Evolutionary conservation across 2,113 vertebrate genomes (phyloP).

Genomic region (Garra rufa): DNA sequence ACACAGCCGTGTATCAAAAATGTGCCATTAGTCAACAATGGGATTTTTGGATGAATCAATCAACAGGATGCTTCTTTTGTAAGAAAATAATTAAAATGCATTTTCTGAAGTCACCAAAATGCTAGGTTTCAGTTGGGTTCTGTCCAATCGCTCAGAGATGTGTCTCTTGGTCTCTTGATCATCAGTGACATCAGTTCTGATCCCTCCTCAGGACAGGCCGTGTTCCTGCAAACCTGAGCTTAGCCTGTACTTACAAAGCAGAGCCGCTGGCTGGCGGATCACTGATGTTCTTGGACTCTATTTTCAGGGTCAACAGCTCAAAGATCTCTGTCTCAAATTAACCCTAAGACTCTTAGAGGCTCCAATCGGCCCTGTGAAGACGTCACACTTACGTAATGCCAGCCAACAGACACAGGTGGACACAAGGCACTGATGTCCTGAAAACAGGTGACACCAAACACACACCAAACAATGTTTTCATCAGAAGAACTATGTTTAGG

Average conservation of each 20-base stretch:
- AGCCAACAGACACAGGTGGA: slow-evolving; percentile 21
- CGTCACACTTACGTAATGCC: slow-evolving; percentile 62
- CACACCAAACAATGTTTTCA: background rate
- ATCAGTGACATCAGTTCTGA: slow-evolving; percentile 27
- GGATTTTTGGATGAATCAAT: background rate
- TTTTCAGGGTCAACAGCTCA: slow-evolving; percentile 57
- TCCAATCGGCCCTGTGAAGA: too few species aligned
- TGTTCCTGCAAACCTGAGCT: slow-evolving; percentile 38
- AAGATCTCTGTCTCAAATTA: slow-evolving; percentile 68
- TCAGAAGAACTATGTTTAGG: background rate
- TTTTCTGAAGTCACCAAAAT: too few species aligned
- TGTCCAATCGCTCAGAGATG: background rate
- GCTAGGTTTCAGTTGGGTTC: too few species aligned
- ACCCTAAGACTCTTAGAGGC: slow-evolving; percentile 75
- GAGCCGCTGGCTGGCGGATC: slow-evolving; percentile 40
- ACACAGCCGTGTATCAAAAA: slow-evolving; percentile 4
- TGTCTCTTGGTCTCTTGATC: background rate
- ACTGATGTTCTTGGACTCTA: slow-evolving; percentile 56
- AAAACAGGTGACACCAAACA: slow-evolving; percentile 14
- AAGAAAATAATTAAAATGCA: background rate
- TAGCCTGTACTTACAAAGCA: slow-evolving; percentile 34
- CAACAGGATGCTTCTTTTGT: background rate
- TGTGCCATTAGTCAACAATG: background rate
- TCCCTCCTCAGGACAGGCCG: slow-evolving; percentile 7
- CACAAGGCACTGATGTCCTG: background rate